These are phyloP conservation scores for Acanthochromis polyacanthus DNA, from an alignment of 2,113 vertebrate genomes.

Conservation along the genomic window DNA sequence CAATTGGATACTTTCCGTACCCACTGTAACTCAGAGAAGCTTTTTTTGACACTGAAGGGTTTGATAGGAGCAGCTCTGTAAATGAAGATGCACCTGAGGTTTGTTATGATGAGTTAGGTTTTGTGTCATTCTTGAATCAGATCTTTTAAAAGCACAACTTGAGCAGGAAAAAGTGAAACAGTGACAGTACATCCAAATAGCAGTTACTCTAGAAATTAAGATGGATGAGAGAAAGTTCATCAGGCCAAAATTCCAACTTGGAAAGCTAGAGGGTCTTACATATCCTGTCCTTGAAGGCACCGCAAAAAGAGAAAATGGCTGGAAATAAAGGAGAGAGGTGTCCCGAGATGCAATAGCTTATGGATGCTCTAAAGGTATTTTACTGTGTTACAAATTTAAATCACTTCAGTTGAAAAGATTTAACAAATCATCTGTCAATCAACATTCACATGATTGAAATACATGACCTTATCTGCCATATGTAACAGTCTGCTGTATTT, in stretches of 20 bases:
- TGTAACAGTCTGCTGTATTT: too few species aligned
- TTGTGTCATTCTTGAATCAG: neutral
- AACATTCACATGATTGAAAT: too few species aligned
- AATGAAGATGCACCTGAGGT: neutral
- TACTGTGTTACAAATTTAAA: neutral
- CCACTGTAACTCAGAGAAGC: neutral
- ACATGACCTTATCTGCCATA: too few species aligned
- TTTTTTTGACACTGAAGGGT: constrained; percentile 1
- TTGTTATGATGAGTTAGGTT: neutral
- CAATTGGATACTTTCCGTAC: too few species aligned
- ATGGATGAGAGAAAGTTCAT: neutral
- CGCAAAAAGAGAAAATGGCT: neutral
- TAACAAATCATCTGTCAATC: too few species aligned
- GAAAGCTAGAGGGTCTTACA: neutral
- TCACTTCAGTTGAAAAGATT: neutral
- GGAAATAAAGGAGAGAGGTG: neutral
- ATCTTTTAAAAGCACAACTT: neutral
- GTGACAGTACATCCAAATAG: neutral
- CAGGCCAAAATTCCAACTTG: neutral
- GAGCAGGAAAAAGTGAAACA: neutral
- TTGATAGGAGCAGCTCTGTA: neutral
- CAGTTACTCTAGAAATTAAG: neutral
- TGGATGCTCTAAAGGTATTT: neutral
- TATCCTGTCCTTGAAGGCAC: neutral
- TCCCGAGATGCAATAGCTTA: neutral